These are phyloP conservation scores for Nansenia antarctica DNA, from an alignment of 2,113 vertebrate genomes.

Conservation along the genomic window DNA sequence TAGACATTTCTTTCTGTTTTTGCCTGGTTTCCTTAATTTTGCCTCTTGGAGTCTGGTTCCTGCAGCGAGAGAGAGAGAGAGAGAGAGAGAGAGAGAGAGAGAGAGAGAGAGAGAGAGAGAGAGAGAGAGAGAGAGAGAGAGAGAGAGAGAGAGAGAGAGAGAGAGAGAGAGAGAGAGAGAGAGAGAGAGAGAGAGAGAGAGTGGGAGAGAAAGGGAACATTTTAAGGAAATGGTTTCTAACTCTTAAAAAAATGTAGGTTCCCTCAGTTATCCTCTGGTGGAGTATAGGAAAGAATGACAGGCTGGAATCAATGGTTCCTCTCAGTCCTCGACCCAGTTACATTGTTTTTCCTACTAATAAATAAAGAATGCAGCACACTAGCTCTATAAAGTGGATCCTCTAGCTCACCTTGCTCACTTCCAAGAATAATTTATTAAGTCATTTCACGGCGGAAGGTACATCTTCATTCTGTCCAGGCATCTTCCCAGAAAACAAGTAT, in stretches of 20 bases:
- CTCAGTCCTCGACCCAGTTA: neutral
- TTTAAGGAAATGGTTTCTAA: too few species aligned
- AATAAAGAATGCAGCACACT: neutral
- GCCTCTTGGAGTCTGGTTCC: too few species aligned
- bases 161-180: too few species aligned
- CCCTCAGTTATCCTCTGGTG: neutral
- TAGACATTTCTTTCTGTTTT: too few species aligned
- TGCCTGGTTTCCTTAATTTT: too few species aligned
- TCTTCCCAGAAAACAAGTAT: neutral
- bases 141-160: too few species aligned
- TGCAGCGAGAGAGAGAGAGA: too few species aligned
- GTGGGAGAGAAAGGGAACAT: too few species aligned
- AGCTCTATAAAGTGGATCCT: neutral
- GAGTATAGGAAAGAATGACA: neutral
- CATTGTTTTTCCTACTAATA: constrained; percentile 18
- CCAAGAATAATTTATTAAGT: neutral
- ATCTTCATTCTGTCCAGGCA: neutral
- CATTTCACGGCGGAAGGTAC: neutral
- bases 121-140: too few species aligned
- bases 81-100: too few species aligned
- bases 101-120: too few species aligned
- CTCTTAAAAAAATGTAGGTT: constrained; percentile 11
- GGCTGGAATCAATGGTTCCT: neutral
- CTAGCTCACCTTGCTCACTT: neutral
- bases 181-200: too few species aligned